phyloP scores from a whole-genome alignment of 1,140 invertebrate species.

The Geopemphigus sp. region DNA sequence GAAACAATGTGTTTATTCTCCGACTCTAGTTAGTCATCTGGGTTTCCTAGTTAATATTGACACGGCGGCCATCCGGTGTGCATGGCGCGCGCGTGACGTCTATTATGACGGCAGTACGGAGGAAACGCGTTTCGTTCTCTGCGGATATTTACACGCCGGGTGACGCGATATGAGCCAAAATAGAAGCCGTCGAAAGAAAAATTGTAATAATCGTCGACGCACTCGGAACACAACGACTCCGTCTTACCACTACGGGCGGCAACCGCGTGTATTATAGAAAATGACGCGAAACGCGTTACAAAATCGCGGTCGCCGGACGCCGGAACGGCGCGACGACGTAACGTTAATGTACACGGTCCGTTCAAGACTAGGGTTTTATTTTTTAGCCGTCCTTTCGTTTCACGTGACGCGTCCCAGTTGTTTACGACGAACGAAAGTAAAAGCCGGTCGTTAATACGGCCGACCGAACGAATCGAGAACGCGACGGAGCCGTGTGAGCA shows the following conservation, averaged over 20 bases:
- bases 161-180: conserved; percentile 34
- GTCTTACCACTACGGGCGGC: too few relatives aligned
- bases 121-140: background rate
- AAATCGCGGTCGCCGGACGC: too few relatives aligned
- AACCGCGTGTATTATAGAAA: too few relatives aligned
- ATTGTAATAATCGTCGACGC: too few relatives aligned
- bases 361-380: too few relatives aligned
- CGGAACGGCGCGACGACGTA: too few relatives aligned
- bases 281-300: too few relatives aligned
- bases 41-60: conserved; percentile 35
- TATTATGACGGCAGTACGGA: too few relatives aligned
- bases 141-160: conserved; percentile 44
- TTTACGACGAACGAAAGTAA: conserved; percentile 37
- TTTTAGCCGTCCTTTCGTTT: too few relatives aligned
- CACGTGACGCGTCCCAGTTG: too few relatives aligned
- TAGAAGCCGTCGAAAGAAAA: background rate
- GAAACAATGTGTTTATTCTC: conserved; percentile 33
- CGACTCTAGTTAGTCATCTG: conserved; percentile 39
- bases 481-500: background rate
- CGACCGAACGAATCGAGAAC: background rate
- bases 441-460: conserved; percentile 13
- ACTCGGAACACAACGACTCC: too few relatives aligned
- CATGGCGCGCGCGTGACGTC: background rate
- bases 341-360: too few relatives aligned
- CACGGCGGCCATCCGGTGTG: conserved; percentile 27